phyloP scores from a whole-genome alignment of 2,797 vertebrate species.

The Chanos chanos region DNA sequence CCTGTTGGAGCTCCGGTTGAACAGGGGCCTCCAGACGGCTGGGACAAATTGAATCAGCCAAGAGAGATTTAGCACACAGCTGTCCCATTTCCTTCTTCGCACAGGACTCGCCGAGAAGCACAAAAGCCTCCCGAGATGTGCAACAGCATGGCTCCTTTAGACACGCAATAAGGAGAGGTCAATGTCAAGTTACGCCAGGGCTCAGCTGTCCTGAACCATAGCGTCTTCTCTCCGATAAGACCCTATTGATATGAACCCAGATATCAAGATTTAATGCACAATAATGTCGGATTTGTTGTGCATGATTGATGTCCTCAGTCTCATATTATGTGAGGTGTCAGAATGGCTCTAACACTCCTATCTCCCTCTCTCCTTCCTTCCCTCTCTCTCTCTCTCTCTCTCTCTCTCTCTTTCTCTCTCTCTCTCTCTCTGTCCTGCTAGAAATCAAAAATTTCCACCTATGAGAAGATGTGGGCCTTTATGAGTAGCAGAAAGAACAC shows the following conservation, averaged over 20 bases:
- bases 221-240: background rate
- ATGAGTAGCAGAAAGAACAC: constrained; percentile 97
- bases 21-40: constrained; percentile 59
- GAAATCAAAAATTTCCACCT: constrained; percentile 98
- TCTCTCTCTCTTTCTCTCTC: constrained; percentile 10
- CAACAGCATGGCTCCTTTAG: constrained; percentile 18
- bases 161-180: constrained; percentile 15
- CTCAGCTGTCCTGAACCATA: constrained; percentile 1
- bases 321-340: too few species aligned
- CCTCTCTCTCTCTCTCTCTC: too few species aligned
- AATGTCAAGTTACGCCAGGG: constrained; percentile 5
- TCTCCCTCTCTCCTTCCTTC: too few species aligned
- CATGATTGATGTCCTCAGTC: too few species aligned
- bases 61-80: constrained; percentile 72
- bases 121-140: constrained; percentile 15
- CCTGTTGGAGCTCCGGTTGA: constrained; percentile 54
- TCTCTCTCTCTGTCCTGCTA: constrained; percentile 49
- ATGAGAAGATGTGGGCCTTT: constrained; percentile 99
- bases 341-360: too few species aligned
- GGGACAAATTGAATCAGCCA: constrained; percentile 72
- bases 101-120: constrained; percentile 46
- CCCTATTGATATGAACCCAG: background rate
- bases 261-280: too few species aligned
- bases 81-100: constrained; percentile 58
- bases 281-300: too few species aligned